Base-by-base conservation (phyloP, 2,888 invertebrate genomes). In the Venustoraphidia nigricollis region DNA sequence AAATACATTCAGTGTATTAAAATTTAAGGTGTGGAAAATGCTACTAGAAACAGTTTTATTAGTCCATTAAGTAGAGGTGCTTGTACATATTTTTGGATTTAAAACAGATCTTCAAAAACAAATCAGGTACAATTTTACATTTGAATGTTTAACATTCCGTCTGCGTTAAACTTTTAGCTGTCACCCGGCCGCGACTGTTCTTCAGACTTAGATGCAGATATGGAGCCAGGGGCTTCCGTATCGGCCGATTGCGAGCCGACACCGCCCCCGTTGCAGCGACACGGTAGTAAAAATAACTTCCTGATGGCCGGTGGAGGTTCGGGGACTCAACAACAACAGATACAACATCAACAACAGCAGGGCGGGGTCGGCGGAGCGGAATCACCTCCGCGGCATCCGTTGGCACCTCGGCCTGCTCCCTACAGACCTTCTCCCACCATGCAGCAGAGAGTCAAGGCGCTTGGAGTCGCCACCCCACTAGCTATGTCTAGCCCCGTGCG, bases 211-310 rank as follows among this genome's bases (percentile, higher is more conserved):
- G 90, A 91, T 63, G 79, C 87, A 56, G 90, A 91, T 59, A 76
- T 83, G 77, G 90, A 89, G 55, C 87, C 88, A n/a, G 84, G 83
- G 35, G 90, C 89, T 44, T 89, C 89, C 45, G 91, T 91, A 69
- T 88, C 88, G 46, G 85, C 88, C 58, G 92, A 92, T 74, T 92
- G 91, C 69, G 91, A 92, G 67, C 90, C 92, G 9, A 91, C 92
- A 56, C 92, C 91, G 44, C 87, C 87, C 48, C 81, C 83, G 10
- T 68, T 87, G 55, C 88, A 89, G 68, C 76, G 91, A 57, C 83
- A 84, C 60, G 89, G 89, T 59, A 90, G 90, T 50, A 84, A 83
- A 59, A 84, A 80, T 58, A 91, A 90, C 69, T 83, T 92, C 70
- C 91, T 90, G 73, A 77, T 86, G 64, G 61, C 72, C 73, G 27